phyloP scores from a whole-genome alignment of 2,113 vertebrate species.

The Pseudonaja textilis region DNA sequence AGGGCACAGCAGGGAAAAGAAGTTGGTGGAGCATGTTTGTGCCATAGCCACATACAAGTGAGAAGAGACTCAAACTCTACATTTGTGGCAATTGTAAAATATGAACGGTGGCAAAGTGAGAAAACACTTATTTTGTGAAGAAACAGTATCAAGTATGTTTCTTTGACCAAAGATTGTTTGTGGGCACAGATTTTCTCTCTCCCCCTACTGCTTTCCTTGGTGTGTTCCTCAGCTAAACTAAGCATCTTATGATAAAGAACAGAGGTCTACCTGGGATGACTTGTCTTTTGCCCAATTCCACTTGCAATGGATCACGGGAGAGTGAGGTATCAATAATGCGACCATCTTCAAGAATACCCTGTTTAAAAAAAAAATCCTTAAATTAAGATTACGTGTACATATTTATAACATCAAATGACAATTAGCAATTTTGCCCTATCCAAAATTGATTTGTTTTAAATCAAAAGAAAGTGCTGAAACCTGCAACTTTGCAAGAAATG shows the following conservation, averaged over 20 bases:
- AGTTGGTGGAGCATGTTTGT: not conserved
- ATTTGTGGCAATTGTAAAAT: not conserved
- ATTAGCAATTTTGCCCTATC: not conserved
- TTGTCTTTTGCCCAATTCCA: slow-evolving; percentile 91
- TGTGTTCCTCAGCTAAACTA: not conserved
- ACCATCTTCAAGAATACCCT: slow-evolving; percentile 91
- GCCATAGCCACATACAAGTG: not conserved
- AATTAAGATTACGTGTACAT: not conserved
- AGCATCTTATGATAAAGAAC: not conserved
- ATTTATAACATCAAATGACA: not conserved
- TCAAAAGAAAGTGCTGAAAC: not conserved
- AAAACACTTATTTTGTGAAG: not conserved
- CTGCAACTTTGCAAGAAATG: not conserved
- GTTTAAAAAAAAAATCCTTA: not conserved
- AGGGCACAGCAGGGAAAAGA: not conserved
- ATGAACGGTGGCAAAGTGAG: not conserved
- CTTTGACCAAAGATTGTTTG: not conserved
- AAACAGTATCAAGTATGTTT: not conserved
- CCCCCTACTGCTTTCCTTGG: not conserved
- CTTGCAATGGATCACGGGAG: slow-evolving; percentile 85
- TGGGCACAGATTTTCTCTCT: not conserved
- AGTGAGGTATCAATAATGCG: slow-evolving; percentile 89
- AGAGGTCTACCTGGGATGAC: slow-evolving; percentile 83
- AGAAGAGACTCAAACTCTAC: not conserved
- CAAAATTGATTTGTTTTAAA: not conserved